These are phyloP conservation scores for Hydriomena furcata DNA, from an alignment of 2,888 invertebrate species.

Conservation along the genomic window DNA sequence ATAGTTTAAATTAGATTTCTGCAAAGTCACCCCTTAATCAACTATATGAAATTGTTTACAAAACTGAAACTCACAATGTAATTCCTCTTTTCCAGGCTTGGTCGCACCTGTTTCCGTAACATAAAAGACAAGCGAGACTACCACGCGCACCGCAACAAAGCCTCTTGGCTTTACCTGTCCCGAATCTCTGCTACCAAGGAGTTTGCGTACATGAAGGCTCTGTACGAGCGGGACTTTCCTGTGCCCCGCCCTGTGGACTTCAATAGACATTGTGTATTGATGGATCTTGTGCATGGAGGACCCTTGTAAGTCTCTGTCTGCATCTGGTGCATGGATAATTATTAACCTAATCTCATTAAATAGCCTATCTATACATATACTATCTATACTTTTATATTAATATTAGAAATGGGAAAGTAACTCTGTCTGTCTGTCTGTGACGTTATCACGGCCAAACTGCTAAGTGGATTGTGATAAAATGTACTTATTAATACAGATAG, in stretches of 20 bases:
- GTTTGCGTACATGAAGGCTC: constrained; percentile 98
- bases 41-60: neutral
- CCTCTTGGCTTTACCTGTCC: constrained; percentile 98
- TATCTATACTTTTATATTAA: no score
- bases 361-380: no score
- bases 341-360: no score
- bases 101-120: constrained; percentile 97
- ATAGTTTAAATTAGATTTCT: no score
- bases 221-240: constrained; percentile 95
- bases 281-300: constrained; percentile 94
- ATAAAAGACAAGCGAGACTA: constrained; percentile 98
- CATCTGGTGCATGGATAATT: no score
- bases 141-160: constrained; percentile 93
- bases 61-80: no score
- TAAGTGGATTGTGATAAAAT: no score
- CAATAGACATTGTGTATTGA: constrained; percentile 97
- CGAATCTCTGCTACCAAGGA: constrained; percentile 98
- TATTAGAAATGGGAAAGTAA: no score
- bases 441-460: no score
- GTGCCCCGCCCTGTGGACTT: constrained; percentile 97
- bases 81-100: constrained; percentile 84
- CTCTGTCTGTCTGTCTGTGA: no score
- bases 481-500: no score
- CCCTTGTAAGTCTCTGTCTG: constrained; percentile 86
- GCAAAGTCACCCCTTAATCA: no score